Evolutionary conservation across 2,888 invertebrate species (phyloP).

Genomic region (Oxytorus armatus): DNA sequence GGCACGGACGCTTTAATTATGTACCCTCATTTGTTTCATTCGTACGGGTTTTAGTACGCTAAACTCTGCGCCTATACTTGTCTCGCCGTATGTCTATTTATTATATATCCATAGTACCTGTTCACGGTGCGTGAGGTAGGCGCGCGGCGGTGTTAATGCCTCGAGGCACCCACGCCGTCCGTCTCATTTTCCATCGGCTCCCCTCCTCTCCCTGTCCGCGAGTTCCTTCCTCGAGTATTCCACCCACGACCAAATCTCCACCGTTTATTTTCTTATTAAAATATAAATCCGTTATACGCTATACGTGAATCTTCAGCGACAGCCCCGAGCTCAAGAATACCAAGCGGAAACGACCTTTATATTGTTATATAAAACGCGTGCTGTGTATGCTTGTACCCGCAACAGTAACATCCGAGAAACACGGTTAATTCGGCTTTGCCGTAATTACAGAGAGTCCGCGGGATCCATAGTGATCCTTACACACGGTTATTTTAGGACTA

Average conservation of each 20-base stretch:
- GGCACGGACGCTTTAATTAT: conserved; percentile 80
- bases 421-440: conserved; percentile 52
- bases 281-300: neutral
- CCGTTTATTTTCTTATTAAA: conserved; percentile 35
- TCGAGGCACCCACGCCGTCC: conserved; percentile 62
- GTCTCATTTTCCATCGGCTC: conserved; percentile 50
- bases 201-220: conserved; percentile 3
- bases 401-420: conserved; percentile 47
- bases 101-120: conserved; percentile 40
- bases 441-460: conserved; percentile 58
- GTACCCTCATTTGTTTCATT: conserved; percentile 82
- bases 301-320: conserved; percentile 20
- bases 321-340: conserved; percentile 49
- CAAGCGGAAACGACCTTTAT: conserved; percentile 61
- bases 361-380: conserved; percentile 33
- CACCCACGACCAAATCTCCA: conserved; percentile 50
- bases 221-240: conserved; percentile 52
- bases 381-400: conserved; percentile 25
- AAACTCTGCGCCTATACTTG: conserved; percentile 55
- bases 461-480: conserved; percentile 6
- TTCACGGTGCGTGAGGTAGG: conserved; percentile 50
- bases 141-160: conserved; percentile 59
- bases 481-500: conserved; percentile 2
- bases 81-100: conserved; percentile 40
- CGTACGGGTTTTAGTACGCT: conserved; percentile 70